Percentiles rank a stretch among this genome's conserved stretches.
These are phyloP conservation scores for Pipistrellus pipistrellus DNA, from an alignment of 2,797 vertebrate genomes.

Conservation along the genomic window DNA sequence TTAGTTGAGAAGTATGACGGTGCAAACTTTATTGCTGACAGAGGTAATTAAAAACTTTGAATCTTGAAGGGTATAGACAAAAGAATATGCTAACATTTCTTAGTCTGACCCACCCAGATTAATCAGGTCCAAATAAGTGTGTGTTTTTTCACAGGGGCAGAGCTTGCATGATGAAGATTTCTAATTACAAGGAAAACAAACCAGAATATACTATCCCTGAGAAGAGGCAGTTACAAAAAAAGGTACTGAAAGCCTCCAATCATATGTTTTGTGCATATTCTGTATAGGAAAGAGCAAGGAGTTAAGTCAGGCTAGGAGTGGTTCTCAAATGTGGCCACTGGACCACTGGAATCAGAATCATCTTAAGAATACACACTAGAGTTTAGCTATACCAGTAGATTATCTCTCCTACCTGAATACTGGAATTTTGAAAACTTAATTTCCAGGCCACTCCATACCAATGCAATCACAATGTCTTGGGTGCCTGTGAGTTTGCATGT, in stretches of 20 bases:
- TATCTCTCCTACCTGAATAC: background rate
- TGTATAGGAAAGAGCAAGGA: background rate
- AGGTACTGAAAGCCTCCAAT: background rate
- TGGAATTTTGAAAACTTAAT: background rate
- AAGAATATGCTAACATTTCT: background rate
- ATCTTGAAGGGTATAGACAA: background rate
- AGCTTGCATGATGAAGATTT: background rate
- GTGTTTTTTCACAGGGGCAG: background rate
- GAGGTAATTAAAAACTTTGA: background rate
- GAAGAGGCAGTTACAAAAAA: background rate
- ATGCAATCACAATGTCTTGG: background rate
- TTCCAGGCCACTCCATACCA: background rate
- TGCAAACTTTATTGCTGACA: background rate
- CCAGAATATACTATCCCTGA: background rate
- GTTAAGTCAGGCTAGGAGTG: background rate
- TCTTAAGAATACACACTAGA: background rate
- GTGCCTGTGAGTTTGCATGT: background rate
- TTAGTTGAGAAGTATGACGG: background rate
- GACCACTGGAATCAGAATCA: background rate
- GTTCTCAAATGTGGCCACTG: background rate
- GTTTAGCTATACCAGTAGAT: background rate
- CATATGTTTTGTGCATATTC: background rate
- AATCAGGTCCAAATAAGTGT: background rate
- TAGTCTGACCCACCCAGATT: background rate
- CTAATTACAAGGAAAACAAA: background rate